Conservation (phyloP, 2,797 vertebrate species). For the Holocentrus rufus region DNA sequence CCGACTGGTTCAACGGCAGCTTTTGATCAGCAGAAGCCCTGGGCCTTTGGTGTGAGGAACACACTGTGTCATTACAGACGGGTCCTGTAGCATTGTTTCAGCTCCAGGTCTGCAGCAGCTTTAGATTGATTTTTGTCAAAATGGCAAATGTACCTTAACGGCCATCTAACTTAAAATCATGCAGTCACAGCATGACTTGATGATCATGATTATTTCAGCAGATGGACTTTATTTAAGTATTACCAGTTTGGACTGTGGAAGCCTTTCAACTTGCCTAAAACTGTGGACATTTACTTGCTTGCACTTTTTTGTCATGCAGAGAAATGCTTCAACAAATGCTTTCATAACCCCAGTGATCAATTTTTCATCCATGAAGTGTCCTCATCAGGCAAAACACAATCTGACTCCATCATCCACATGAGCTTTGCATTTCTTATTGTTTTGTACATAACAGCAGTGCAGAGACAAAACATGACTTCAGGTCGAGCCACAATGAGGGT, state of each 20-base stretch:
- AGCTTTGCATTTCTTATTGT: no score
- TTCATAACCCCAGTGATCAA: no score
- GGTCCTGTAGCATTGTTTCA: not conserved
- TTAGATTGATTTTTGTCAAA: not conserved
- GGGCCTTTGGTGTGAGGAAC: not conserved
- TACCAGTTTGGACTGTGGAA: not conserved
- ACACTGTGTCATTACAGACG: not conserved
- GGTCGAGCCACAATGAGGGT: no score
- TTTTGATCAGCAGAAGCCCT: not conserved
- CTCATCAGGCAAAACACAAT: no score
- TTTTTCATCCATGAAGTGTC: no score
- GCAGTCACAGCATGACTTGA: no score
- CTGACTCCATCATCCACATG: no score
- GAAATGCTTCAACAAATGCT: not conserved
- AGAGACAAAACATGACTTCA: not conserved
- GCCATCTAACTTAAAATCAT: no score
- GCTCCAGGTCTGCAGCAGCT: not conserved
- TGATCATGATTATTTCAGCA: no score
- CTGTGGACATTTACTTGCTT: not conserved
- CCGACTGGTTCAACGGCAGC: conserved; percentile 40
- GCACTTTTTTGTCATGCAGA: not conserved
- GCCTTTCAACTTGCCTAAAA: not conserved
- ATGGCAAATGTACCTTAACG: no score
- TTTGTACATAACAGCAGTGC: no score
- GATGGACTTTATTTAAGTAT: no score